Base-by-base conservation (phyloP, 37 sponge, comb jelly and placozoan species). In the Crambe crambe region DNA sequence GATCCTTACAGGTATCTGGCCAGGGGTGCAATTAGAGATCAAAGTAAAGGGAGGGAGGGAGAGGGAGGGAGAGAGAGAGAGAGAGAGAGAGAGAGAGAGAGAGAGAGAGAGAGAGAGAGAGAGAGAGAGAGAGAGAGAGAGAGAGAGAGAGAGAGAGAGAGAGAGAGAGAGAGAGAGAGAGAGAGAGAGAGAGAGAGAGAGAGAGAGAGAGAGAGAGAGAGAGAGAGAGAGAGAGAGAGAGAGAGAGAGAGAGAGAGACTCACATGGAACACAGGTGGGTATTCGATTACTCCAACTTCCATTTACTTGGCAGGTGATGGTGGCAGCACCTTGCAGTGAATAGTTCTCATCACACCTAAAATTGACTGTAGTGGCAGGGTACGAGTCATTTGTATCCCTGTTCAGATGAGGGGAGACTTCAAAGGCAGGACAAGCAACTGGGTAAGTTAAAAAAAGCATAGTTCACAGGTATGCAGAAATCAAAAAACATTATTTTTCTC, bases 321-420 rank as follows among this genome's bases (percentile, higher is more conserved):
- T 42, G 1, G 34, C 22, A 2, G 76, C 31, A 1, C 76, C 74
- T 5, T 57, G 25, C 68, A 75, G 65, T 6, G 15, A 0, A 68
- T 75, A 83, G 1, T 72, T 51, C 0, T 27, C 56, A 0, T 83
- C 56, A 47, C 84, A 83, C 31, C 47, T 32, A 66, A 66, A 51
- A 30, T 60, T 75, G 1, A 83, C 39, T n/a, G 36, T 35, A 18
- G 63, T 42, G 8, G 71, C 71, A 8, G 78, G 66, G 35, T 4
- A 8, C 8, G 20, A 3, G 37, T 3, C 37, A 3, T 30, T 8
- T 3, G 27, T 31, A 30, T 37, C 15, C 29, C 36, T 26, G 3
- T 3, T 30, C 20, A 4, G 3, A 9, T 34, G 31, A 26, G 66
- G 31, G 34, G 34, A 8, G 2, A 31, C 12, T 3, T 18, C 2